Evolutionary conservation across 2,113 vertebrate species (phyloP), one percentile per base, ranked within the genome.

Genomic region (Bothrops jararaca): DNA sequence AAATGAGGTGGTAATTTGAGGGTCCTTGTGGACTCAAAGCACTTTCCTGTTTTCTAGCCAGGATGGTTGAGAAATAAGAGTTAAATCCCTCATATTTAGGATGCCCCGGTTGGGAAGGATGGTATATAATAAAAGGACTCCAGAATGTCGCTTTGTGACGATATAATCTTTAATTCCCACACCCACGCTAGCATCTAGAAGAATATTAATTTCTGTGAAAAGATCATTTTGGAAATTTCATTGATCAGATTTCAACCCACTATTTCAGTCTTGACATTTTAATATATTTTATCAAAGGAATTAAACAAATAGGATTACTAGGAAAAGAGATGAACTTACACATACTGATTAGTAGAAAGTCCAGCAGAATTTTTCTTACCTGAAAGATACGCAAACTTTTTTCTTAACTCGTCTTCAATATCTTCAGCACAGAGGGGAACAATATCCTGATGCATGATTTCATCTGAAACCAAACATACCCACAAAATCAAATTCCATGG

Each of bases 371-470:
- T 56, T 4, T 45, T 57, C 95, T 98, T 95, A 99, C 99, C 99
- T 94, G 99, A 99, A 34, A 99, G 97, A 97, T 99, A 99, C 89
- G 99, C 99, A 57, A 99, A 99, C 89, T 98, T 97, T 95, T 98
- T 99, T 97, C 96, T 98, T 96, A 99, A 98, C 96, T 99, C 98
- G 86, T 98, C 98, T 50, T 98, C 97, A 97, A 99, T 99, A 97
- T 99, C 99, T 29, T 98, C 98, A 18, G 99, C 99, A 8, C 97
- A 97, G 94, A 99, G 98, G 0, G 98, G 98, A 95, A 98, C 97
- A 95, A 97, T 98, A 96, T 99, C 99, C 96, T 98, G 98, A 97
- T 99, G 98, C 99, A 99, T 99, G 98, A 99, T 99, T 96, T 99
- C 99, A 98, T 99, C 98, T 99, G 97, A 6, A 96, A 92, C 69